A percentile compares a stretch with the other conserved stretches of the same genome.
Conservation (phyloP, 2,797 vertebrate genomes). For the Limosa lapponica region DNA sequence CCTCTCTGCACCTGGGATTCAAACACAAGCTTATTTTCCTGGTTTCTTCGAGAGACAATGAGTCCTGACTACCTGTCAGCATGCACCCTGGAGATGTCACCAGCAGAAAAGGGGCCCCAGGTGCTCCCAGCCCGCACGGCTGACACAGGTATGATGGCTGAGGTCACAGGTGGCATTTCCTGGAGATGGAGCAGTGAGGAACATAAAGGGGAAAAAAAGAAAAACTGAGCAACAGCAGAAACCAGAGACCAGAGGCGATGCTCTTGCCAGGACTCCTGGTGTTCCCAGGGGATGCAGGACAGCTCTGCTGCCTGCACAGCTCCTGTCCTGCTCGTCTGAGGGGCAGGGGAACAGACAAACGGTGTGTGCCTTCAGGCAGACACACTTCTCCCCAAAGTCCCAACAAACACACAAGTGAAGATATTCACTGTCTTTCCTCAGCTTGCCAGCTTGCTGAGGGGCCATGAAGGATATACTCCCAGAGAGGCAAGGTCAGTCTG, state of each 20-base stretch:
- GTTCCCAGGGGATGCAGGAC: not conserved
- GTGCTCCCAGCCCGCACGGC: not conserved
- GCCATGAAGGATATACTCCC: not conserved
- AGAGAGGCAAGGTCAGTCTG: not conserved
- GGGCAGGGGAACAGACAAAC: not conserved
- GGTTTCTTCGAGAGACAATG: constrained; percentile 35
- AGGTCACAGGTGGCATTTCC: constrained; percentile 37
- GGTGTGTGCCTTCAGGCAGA: not conserved
- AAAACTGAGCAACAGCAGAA: not conserved
- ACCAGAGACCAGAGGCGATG: not conserved
- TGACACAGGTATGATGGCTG: constrained; percentile 35
- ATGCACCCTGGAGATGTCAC: not conserved
- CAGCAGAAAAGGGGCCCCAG: constrained; percentile 16
- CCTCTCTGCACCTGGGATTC: constrained; percentile 57
- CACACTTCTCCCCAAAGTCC: not conserved
- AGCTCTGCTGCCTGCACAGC: not conserved
- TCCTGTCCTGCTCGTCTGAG: not conserved
- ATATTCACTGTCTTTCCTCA: not conserved
- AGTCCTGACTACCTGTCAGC: constrained; percentile 68
- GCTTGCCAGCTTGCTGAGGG: not conserved
- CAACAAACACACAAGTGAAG: not conserved
- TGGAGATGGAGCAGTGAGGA: not conserved
- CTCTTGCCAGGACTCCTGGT: not conserved
- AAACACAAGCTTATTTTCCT: constrained; percentile 41
- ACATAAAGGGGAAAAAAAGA: not conserved